These are phyloP conservation scores for Trichoplusia ni DNA, from an alignment of 1,140 invertebrate species.

Conservation along the genomic window DNA sequence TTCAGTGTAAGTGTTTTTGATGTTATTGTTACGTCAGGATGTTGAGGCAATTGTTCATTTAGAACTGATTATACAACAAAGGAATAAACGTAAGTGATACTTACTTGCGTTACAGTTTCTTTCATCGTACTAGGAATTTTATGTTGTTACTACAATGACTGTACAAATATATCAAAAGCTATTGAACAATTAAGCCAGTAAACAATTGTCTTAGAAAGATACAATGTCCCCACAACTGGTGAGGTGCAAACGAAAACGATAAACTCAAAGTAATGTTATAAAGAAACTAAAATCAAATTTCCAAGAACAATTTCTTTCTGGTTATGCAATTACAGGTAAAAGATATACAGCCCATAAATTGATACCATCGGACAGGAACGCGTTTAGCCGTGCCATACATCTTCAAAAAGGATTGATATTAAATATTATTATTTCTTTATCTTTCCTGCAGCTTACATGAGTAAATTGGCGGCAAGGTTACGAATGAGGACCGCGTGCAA, in stretches of 20 bases:
- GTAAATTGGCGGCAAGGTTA: constrained; percentile 83
- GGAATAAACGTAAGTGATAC: too few species aligned
- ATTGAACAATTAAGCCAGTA: too few species aligned
- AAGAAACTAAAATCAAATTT: too few species aligned
- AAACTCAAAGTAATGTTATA: too few species aligned
- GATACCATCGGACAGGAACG: not conserved
- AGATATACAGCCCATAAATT: not conserved
- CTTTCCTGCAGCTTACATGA: constrained; percentile 83
- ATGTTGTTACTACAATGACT: too few species aligned
- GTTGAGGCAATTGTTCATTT: constrained; percentile 6
- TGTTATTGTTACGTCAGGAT: constrained; percentile 4
- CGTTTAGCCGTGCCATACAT: not conserved
- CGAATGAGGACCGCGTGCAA: constrained; percentile 83
- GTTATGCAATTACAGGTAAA: constrained; percentile 10
- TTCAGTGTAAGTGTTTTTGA: constrained; percentile 82
- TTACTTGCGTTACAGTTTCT: too few species aligned
- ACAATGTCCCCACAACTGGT: too few species aligned
- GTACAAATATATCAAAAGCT: too few species aligned
- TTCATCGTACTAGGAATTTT: too few species aligned
- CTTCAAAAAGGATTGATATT: constrained; percentile 3
- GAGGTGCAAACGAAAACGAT: too few species aligned
- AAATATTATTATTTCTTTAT: constrained; percentile 34
- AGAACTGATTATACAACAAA: not conserved
- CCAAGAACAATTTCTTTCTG: not conserved
- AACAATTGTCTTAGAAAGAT: too few species aligned